Evolutionary conservation across 2,797 vertebrate genomes (phyloP).

Genomic region (Onychomys leucogaster): DNA sequence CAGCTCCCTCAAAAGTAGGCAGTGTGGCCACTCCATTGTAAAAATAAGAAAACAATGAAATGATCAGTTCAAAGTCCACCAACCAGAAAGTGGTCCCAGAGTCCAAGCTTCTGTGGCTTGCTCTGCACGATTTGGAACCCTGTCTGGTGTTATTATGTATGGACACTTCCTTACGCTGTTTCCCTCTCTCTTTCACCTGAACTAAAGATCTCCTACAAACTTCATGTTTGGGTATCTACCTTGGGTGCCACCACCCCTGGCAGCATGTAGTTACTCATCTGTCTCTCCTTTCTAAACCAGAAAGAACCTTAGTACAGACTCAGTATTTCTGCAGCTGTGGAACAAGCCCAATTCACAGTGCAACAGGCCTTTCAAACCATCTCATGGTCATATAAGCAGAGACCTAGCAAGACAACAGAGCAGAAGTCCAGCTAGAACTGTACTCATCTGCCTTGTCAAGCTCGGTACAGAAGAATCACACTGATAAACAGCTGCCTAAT

Average conservation of each 20-base stretch:
- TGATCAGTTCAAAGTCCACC: not conserved
- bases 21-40: too few species aligned
- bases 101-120: not conserved
- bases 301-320: not conserved
- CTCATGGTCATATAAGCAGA: not conserved
- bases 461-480: not conserved
- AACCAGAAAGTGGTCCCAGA: not conserved
- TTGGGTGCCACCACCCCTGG: not conserved
- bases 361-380: not conserved
- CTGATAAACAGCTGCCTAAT: not conserved
- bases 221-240: rapidly evolving
- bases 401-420: not conserved
- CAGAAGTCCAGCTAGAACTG: not conserved
- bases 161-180: too few species aligned
- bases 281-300: not conserved
- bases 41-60: not conserved
- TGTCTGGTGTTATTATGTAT: not conserved
- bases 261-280: not conserved
- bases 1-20: not conserved
- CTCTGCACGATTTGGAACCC: not conserved
- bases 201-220: not conserved
- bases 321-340: not conserved
- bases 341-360: not conserved
- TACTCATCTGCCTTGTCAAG: not conserved
- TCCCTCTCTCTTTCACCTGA: not conserved